Conservation (phyloP, 2,888 invertebrate species). For the Imbricaverruca yamaguchii region DNA sequence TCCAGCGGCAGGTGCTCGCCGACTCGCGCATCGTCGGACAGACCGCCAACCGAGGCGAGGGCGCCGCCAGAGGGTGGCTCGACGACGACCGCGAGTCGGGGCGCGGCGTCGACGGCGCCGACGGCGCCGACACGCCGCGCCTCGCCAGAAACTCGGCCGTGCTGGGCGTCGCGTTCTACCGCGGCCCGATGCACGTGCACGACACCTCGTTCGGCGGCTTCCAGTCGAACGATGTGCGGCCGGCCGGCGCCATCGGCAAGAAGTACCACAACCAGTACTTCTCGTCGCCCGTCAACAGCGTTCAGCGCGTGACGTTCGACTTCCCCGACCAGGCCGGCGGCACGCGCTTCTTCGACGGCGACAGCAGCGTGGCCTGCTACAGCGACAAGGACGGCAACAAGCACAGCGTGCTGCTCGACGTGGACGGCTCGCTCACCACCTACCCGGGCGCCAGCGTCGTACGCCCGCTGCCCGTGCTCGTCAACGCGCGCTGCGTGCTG, state of each 20-base stretch:
- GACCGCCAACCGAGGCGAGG: not conserved
- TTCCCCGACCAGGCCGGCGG: not conserved
- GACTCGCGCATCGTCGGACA: conserved; percentile 13
- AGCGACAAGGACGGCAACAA: not conserved
- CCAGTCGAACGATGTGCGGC: not conserved
- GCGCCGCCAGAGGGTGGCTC: fast-evolving
- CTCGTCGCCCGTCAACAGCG: not conserved
- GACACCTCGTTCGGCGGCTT: not conserved
- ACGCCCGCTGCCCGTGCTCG: not conserved
- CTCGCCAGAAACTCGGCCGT: not conserved
- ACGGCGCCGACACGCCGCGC: too few species aligned
- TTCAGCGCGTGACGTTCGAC: not conserved
- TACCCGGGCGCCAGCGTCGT: not conserved
- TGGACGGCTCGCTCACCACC: conserved; percentile 9
- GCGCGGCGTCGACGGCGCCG: too few species aligned
- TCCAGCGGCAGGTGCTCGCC: not conserved
- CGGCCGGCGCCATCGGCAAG: not conserved
- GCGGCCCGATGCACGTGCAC: not conserved
- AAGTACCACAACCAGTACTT: not conserved
- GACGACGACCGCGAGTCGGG: too few species aligned
- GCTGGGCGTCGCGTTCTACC: not conserved
- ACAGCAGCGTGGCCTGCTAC: not conserved
- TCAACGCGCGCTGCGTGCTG: not conserved
- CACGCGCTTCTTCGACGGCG: not conserved
- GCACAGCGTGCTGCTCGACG: not conserved